Base-by-base conservation (phyloP, 2,113 vertebrate species). In the Burhinus bistriatus region DNA sequence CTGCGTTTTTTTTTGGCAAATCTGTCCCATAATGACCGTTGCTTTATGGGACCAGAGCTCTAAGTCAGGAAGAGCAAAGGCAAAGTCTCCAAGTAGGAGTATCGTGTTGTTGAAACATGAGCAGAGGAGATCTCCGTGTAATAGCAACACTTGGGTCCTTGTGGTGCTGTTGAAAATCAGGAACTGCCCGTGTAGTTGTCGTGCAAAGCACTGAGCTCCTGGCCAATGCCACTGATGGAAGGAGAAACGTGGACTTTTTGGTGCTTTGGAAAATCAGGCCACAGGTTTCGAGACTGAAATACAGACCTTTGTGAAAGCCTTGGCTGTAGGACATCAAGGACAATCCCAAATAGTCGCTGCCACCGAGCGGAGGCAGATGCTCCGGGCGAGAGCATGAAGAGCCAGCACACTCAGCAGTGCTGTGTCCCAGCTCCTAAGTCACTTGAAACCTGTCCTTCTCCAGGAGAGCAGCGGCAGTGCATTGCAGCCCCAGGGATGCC, bases 111-210 rank as follows among this genome's bases (percentile, higher is more conserved):
- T n/a, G 82, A 21, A 44, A 10, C 1, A 1, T 1, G 15, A 36
- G 8, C 59, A 54, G 77, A 52, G 66, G 45, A 27, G 44, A 29
- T 76, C 38, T 29, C 21, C 0, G 0, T 30, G 51, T 7, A 12
- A 34, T 1, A 58, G 69, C 64, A 69, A 13, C 0, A 0, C 29
- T 66, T 10, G 72, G 70, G 69, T 42, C 76, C 59, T 73, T 4
- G 2, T 58, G 20, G 49, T 4, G 52, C n/a, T 17, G 6, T 12
- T 59, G 25, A 9, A n/a, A 85, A 64, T 11, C 57, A 86, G n/a
- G n/a, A 71, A 25, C n/a, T 27, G 59, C 1, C 34, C 0, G 0
- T 18, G 29, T 2, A 57, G 62, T 14, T 2, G 0, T 8, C 2
- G 1, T 22, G 66, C 52, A 65, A 65, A 93, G 52, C 2, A 0